These are phyloP conservation scores for Machaerirhynchus nigripectus DNA, from an alignment of 2,113 vertebrate genomes.

Conservation along the genomic window DNA sequence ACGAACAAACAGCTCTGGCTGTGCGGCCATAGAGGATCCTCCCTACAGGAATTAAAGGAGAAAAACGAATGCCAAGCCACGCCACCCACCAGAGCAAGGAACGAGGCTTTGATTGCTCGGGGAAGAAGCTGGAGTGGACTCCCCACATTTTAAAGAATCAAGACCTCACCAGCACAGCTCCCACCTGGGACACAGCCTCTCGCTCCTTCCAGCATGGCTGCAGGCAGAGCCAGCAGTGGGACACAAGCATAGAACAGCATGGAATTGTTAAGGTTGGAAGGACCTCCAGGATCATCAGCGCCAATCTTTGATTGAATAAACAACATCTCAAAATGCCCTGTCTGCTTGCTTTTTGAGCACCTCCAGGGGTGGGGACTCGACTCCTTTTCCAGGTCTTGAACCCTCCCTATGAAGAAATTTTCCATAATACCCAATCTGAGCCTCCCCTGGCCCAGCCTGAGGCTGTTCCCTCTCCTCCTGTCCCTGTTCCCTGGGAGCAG, in stretches of 20 bases:
- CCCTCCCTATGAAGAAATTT: neutral
- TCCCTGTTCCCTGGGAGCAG: neutral
- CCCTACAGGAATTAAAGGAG: neutral
- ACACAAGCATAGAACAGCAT: neutral
- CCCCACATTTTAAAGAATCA: neutral
- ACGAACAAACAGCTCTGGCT: neutral
- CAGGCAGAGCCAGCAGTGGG: neutral
- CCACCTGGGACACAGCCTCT: neutral
- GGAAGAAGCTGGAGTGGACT: neutral
- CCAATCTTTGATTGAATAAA: neutral
- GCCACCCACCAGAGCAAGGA: rapidly evolving
- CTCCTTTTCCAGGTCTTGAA: neutral
- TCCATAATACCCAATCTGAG: neutral
- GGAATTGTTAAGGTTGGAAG: neutral
- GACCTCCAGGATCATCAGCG: neutral
- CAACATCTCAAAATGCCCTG: neutral
- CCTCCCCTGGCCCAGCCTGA: neutral
- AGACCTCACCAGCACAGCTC: neutral
- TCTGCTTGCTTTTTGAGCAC: neutral
- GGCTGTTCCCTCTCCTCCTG: neutral
- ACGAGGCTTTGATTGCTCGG: neutral
- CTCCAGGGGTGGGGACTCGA: neutral
- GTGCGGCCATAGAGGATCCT: neutral
- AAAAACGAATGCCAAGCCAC: neutral
- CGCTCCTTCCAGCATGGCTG: too few relatives aligned